These are phyloP conservation scores for Antheraea assamensis DNA, from an alignment of 2,888 invertebrate species.

Conservation along the genomic window DNA sequence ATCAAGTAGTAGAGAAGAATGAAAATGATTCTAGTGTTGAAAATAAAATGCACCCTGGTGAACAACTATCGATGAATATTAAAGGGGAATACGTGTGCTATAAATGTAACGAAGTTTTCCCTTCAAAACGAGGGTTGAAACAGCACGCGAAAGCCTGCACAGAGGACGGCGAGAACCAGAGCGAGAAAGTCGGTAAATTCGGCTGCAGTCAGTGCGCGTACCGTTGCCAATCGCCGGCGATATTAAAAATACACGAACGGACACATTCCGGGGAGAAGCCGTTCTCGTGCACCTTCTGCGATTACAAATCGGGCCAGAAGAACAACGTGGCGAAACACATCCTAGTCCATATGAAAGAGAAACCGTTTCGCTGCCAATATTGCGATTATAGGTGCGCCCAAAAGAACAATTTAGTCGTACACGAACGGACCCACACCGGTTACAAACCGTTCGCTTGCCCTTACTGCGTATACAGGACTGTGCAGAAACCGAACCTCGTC, in stretches of 20 bases:
- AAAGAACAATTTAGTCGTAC: slow-evolving; percentile 77
- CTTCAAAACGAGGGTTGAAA: slow-evolving; percentile 66
- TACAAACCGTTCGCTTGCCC: slow-evolving; percentile 78
- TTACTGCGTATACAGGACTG: slow-evolving; percentile 74
- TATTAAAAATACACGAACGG: slow-evolving; percentile 76
- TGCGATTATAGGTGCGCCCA: slow-evolving; percentile 78
- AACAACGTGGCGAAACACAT: slow-evolving; percentile 80
- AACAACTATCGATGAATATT: slow-evolving; percentile 59
- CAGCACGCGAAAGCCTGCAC: slow-evolving; percentile 64
- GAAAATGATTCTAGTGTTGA: slow-evolving; percentile 48
- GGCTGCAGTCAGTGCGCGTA: slow-evolving; percentile 71
- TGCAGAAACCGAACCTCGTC: slow-evolving; percentile 77
- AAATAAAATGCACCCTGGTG: slow-evolving; percentile 52
- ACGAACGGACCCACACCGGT: slow-evolving; percentile 77
- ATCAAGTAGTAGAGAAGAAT: slow-evolving; percentile 33
- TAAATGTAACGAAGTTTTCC: slow-evolving; percentile 65
- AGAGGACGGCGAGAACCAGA: slow-evolving; percentile 40
- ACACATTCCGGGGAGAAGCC: slow-evolving; percentile 77
- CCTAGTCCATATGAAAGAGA: slow-evolving; percentile 77
- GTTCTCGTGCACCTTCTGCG: slow-evolving; percentile 73
- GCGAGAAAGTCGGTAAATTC: slow-evolving; percentile 68
- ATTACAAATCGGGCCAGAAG: slow-evolving; percentile 78
- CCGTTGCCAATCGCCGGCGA: slow-evolving; percentile 76
- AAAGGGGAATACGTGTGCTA: slow-evolving; percentile 71
- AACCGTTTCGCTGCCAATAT: slow-evolving; percentile 74